Evolutionary conservation across 1,140 invertebrate species (phyloP), one percentile per base, ranked within the genome.

Genomic region (Drosophila rhopaloa): DNA sequence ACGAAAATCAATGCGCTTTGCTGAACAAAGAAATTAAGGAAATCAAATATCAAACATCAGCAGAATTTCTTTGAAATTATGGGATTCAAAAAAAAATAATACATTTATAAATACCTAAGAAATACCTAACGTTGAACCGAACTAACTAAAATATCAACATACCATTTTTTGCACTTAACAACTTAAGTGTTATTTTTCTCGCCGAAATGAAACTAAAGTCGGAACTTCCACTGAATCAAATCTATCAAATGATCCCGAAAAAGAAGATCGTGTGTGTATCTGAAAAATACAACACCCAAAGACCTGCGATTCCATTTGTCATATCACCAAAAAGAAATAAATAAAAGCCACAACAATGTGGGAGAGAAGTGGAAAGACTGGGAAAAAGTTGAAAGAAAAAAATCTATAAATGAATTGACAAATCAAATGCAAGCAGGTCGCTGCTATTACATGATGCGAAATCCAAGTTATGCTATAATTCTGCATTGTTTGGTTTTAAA

Each of bases 391-490:
- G 8, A 32, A 47, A 41, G 57, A 77, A 68, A 62, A 74, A 65
- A 73, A 80, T 83, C 79, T 90, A 75, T 85, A 89, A 90, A 85
- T 83, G 84, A 82, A 86, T 86, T 88, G 83, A 86, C 83, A 86
- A 86, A 88, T 88, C 70, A 86, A 88, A 88, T 79, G 76, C 72
- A 81, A 61, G 65, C 65, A 68, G 65, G 65, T 66, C 65, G 75
- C 46, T 53, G 65, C 54, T 83, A 88, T 88, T 88, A 88, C 83
- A 88, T 88, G 84, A 89, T 83, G 83, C 76, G 76, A 88, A 88
- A 76, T 83, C 76, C 75, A 47, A 89, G 83, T 88, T 88, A 88
- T 89, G 83, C 84, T 89, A 88, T 89, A 88, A 88, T 88, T 88
- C 83, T 80, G 83, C 83, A 88, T 88, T 88, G 83, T 86, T 76